Percentiles rank a stretch among this genome's conserved stretches.
Conservation (phyloP, 2,113 vertebrate species). For the Malurus elegans region DNA sequence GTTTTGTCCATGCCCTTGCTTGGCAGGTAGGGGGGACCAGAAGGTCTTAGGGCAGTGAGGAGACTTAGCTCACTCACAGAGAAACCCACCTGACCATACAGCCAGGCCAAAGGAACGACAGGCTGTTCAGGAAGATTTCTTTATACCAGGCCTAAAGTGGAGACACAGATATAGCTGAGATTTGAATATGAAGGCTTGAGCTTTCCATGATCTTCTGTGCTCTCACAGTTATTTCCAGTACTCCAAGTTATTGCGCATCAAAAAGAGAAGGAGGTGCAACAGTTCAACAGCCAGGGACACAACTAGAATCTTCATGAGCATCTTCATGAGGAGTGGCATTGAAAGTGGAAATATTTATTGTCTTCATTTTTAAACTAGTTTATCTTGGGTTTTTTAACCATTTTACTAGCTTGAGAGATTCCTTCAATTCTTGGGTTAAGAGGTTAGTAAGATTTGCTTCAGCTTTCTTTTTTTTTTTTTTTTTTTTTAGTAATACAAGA, state of each 20-base stretch:
- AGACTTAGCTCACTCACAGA: neutral
- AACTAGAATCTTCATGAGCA: neutral
- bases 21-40: neutral
- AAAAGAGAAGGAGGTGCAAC: neutral
- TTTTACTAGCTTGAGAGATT: neutral
- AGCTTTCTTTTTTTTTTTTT: neutral
- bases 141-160: neutral
- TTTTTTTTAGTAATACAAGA: neutral
- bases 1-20: neutral
- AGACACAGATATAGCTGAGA: neutral
- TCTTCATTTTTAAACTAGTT: neutral
- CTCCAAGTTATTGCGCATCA: fast-evolving
- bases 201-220: neutral
- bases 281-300: neutral
- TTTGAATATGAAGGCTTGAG: neutral
- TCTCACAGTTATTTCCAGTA: neutral
- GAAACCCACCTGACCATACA: neutral
- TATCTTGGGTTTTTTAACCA: neutral
- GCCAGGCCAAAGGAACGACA: neutral
- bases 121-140: neutral
- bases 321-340: neutral
- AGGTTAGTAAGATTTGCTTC: neutral
- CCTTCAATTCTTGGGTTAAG: neutral
- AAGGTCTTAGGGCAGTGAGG: neutral
- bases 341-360: neutral